These are phyloP conservation scores for Xestia rhomboidea DNA, from an alignment of 2,888 invertebrate species.

Conservation along the genomic window DNA sequence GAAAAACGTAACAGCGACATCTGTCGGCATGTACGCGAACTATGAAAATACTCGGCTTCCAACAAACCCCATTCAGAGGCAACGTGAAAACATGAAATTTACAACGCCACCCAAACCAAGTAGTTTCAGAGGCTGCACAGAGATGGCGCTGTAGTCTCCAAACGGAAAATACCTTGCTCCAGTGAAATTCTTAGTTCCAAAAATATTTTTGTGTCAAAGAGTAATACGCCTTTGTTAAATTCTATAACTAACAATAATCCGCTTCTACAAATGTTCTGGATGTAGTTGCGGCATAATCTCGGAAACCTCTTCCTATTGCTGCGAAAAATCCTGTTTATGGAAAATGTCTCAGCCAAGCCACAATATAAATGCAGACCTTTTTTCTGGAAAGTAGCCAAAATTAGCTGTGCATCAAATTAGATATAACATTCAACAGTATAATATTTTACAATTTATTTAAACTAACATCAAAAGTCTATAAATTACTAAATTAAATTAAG, in stretches of 20 bases:
- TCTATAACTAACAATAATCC: neutral
- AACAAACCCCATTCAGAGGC: slow-evolving; percentile 34
- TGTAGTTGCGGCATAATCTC: neutral
- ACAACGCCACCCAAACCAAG: slow-evolving; percentile 45
- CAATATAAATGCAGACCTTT: slow-evolving; percentile 1
- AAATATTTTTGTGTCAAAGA: neutral
- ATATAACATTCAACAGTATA: slow-evolving; percentile 27
- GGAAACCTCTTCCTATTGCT: neutral
- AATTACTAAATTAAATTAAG: slow-evolving; percentile 51
- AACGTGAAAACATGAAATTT: slow-evolving; percentile 58
- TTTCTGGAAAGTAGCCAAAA: slow-evolving; percentile 40
- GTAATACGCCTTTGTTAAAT: neutral
- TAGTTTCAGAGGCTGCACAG: slow-evolving; percentile 46
- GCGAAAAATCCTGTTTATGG: neutral
- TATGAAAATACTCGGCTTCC: slow-evolving; percentile 33
- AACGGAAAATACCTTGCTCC: slow-evolving; percentile 12
- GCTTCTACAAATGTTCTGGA: too few species aligned
- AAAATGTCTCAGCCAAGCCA: neutral
- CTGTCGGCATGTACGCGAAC: slow-evolving; percentile 45
- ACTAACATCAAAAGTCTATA: slow-evolving; percentile 17
- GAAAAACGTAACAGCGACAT: slow-evolving; percentile 48
- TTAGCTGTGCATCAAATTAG: slow-evolving; percentile 35
- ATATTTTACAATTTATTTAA: slow-evolving; percentile 35
- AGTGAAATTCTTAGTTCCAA: neutral
- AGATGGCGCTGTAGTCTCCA: slow-evolving; percentile 62